Evolutionary conservation across 2,113 vertebrate genomes (phyloP).

Genomic region (Ceratotherium simum): DNA sequence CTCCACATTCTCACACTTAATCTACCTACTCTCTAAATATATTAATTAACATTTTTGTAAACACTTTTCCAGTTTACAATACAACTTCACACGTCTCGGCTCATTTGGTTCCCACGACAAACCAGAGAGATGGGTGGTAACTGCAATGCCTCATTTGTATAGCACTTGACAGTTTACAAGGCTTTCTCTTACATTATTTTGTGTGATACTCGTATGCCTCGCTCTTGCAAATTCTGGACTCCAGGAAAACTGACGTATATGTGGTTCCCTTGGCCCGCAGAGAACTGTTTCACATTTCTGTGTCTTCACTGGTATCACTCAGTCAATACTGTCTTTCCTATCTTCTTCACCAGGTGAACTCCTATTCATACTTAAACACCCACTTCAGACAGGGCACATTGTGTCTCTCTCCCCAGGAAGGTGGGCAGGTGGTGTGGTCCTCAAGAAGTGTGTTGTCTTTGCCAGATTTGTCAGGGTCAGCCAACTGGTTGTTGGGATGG

Average conservation of each 20-base stretch:
- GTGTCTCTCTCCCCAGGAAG: neutral
- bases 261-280: neutral
- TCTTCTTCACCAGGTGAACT: neutral
- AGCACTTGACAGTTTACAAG: too few relatives aligned
- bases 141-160: rapidly evolving
- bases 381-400: neutral
- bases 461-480: neutral
- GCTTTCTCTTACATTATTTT: neutral
- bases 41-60: constrained; percentile 68
- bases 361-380: neutral
- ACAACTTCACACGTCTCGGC: neutral
- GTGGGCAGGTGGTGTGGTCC: neutral
- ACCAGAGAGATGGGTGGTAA: neutral
- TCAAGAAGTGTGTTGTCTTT: neutral
- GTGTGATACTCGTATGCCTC: rapidly evolving
- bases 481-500: neutral
- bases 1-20: constrained; percentile 62
- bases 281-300: neutral
- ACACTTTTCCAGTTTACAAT: constrained; percentile 31
- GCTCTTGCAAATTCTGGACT: neutral
- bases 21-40: constrained; percentile 64
- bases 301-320: neutral
- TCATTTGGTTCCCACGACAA: neutral
- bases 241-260: neutral
- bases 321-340: neutral